Evolutionary conservation across 1,140 invertebrate genomes (phyloP), one percentile per base, ranked within the genome.

Genomic region (Varroa destructor): DNA sequence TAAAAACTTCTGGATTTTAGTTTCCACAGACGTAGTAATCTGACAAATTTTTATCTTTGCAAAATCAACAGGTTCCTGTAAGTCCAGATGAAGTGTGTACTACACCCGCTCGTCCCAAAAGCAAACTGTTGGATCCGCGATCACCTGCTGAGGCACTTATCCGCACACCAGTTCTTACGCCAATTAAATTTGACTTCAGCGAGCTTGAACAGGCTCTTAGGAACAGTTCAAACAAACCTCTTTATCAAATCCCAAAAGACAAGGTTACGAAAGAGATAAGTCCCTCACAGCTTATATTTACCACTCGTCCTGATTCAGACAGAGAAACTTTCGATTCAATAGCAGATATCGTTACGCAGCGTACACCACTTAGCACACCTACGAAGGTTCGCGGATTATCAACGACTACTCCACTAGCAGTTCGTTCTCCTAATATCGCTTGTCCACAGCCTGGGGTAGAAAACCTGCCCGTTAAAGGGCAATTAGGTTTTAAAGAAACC

Each of bases 101-200:
- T 3, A 51, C 46, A 51, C 46, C 46, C 46, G 8, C 46, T 3
- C 46, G 8, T 36, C 61, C 61, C n/a, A 25, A 14, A 14, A 14
- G 12, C 1, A 67, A 67, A 40, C 61, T 67, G 14, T 12, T 67
- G 1, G 61, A 67, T 67, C 61, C 61, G 12, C 40, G 61, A 67
- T 67, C 61, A 46, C 61, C 61, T 25, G 61, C 61, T 2, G 61
- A 67, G 8, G 14, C 2, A 43, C 40, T 67, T 46, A 67, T 43
- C 12, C 14, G 61, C 4, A 67, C 61, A 25, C 61, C 61, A 46
- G 61, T 67, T 40, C 61, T 25, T 5, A 67, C 61, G 14, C 61
- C 61, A 46, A 67, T 67, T 40, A 67, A 67, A 67, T 67, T 67
- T 46, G 61, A 67, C 36, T 67, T 67, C 37, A 46, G 40, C 8